Evolutionary conservation across 2,797 vertebrate genomes (phyloP), one percentile per base, ranked within the genome.

Genomic region (Sebastes baramenuke): DNA sequence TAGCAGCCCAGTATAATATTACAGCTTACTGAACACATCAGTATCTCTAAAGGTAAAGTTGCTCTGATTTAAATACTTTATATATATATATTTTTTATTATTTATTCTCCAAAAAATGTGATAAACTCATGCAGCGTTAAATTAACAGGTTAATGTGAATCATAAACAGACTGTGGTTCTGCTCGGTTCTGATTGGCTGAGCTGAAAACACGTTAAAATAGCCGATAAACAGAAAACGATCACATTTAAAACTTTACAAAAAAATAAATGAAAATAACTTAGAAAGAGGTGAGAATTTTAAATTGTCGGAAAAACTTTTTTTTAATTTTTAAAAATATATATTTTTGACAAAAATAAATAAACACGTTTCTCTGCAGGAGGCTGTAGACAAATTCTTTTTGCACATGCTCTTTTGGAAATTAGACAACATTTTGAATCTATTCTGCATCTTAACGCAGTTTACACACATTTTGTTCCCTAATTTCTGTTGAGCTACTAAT

Each of bases 101-200:
- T 62, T 20, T 32, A 20, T 32, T 24, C 38, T n/a, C 5, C 10
- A 36, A 36, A 24, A 24, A 11, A n/a, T 32, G 1, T 8, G 56
- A 29, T 59, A 16, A 25, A 58, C 12, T 16, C 24, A 27, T 27
- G 8, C 36, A 25, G 10, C 6, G 6, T 46, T 46, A 18, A 42
- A 42, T 42, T 16, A 42, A 2, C 14, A 46, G 42, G 42, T 18
- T 46, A 0, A 46, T 18, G 42, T 46, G 42, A 46, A 46, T 46
- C 42, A 46, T 16, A 46, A 46, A 42, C 22, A 5, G 14, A 20
- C 8, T 3, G 9, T 1, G 11, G 5, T 20, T n/a, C 5, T 32
- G 30, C 34, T 46, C 12, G 0, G 14, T 27, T 75, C 60, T 71
- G 52, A 66, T 76, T 81, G 30, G 61, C 42, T 36, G 60, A 59